Percentiles rank a stretch among this genome's conserved stretches.
Conservation (phyloP, 37 sponge, comb jelly and placozoan species). For the Dysidea cf. avara region DNA sequence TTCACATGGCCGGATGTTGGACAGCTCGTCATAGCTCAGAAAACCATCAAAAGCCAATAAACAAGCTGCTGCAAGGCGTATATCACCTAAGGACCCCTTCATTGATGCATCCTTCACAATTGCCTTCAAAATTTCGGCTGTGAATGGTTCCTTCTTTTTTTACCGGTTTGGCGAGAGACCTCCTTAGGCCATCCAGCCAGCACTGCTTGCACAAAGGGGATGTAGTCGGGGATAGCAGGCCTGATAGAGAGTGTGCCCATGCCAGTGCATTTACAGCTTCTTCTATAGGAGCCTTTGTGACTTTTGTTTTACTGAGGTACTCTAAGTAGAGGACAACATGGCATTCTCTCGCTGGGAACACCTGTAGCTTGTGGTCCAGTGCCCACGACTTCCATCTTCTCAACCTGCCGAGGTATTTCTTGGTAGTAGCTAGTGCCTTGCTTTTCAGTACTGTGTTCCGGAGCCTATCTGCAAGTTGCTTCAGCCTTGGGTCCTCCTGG, state of each 20-base stretch:
- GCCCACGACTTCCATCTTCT: slow-evolving; percentile 37
- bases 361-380: slow-evolving; percentile 3
- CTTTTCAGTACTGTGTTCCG: slow-evolving; percentile 18
- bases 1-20: neutral
- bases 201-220: too few relatives aligned
- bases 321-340: slow-evolving; percentile 29
- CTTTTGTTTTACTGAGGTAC: slow-evolving; percentile 10
- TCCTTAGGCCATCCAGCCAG: slow-evolving; percentile 3
- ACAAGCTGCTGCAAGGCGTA: neutral
- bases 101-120: neutral
- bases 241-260: too few relatives aligned
- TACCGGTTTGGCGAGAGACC: slow-evolving; percentile 19
- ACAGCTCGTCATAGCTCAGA: slow-evolving; percentile 9
- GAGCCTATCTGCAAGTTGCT: slow-evolving; percentile 7
- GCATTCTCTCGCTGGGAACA: neutral
- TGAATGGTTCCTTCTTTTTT: slow-evolving; percentile 13
- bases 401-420: slow-evolving; percentile 35
- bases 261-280: slow-evolving; percentile 24
- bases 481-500: slow-evolving; percentile 34
- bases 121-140: slow-evolving; percentile 4
- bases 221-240: too few relatives aligned
- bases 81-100: neutral
- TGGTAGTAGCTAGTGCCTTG: slow-evolving; percentile 21
- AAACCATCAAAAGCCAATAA: neutral
- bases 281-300: slow-evolving; percentile 14